These are phyloP conservation scores for Odontamblyopus lacepedii DNA, from an alignment of 2,797 vertebrate species.

Conservation along the genomic window DNA sequence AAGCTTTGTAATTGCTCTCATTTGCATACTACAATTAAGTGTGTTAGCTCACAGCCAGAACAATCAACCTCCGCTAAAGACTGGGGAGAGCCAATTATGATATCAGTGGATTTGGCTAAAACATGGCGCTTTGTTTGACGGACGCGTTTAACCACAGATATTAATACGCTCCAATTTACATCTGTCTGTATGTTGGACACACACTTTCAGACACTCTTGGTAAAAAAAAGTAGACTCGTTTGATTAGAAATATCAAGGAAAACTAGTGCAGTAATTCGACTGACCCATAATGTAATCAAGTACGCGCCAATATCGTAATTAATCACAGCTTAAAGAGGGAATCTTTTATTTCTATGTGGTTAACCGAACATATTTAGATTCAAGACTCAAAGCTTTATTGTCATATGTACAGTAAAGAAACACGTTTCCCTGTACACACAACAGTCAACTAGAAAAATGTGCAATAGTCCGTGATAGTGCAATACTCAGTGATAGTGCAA, in stretches of 20 bases:
- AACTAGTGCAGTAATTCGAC: neutral
- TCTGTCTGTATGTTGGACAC: slow-evolving; percentile 30
- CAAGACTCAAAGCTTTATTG: no score
- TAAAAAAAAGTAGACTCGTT: no score
- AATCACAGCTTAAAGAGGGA: no score
- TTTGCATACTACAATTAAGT: slow-evolving; percentile 99
- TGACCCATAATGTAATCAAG: no score
- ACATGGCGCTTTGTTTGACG: slow-evolving; percentile 70
- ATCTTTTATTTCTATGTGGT: no score
- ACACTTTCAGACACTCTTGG: slow-evolving; percentile 9
- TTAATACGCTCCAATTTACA: slow-evolving; percentile 36
- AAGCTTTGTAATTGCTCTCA: slow-evolving; percentile 99
- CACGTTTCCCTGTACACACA: no score
- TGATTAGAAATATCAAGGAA: neutral
- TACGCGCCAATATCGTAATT: no score
- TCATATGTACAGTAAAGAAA: no score
- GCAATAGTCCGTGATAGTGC: no score
- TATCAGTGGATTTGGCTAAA: slow-evolving; percentile 79
- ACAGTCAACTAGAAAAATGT: no score
- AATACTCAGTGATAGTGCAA: no score
- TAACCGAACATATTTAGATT: no score
- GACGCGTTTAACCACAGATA: slow-evolving; percentile 41
- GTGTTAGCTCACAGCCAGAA: slow-evolving; percentile 99
- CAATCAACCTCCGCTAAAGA: slow-evolving; percentile 91
- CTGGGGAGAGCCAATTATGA: slow-evolving; percentile 80